Evolutionary conservation across 2,888 invertebrate genomes (phyloP), one percentile per base, ranked within the genome.

Genomic region (Acanthosepion lycidas): DNA sequence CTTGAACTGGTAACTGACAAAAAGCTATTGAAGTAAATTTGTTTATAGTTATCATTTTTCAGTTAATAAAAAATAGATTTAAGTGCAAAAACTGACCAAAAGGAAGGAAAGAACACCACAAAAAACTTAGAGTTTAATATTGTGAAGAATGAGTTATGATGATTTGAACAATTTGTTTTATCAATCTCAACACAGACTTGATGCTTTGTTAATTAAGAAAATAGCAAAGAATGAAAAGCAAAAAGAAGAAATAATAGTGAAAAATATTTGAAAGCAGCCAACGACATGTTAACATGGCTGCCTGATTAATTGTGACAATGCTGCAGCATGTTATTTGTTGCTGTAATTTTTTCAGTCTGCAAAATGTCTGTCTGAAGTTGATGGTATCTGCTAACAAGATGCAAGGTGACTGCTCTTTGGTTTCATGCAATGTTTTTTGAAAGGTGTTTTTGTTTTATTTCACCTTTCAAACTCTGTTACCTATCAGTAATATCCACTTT

Each of bases 311-410:
- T n/a, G 78, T 78, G 78, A 78, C 78, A 78, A 33, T 78, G 78
- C 33, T 78, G 78, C n/a, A n/a, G 78, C 78, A 78, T 78, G 78
- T 78, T 78, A 78, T 78, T 78, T n/a, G 78, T n/a, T 18, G 78
- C 33, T 12, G 78, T 33, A 33, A 51, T 33, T 78, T 78, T 78
- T 78, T 78, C 78, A 78, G 78, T 78, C 78, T 78, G 78, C 12
- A n/a, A 78, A 78, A 78, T 78, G 78, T 78, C 64, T 64, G 64
- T 64, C 78, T n/a, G 78, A 78, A n/a, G 78, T 78, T 78, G 78
- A 78, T 78, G 78, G n/a, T 28, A 78, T n/a, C 78, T 15, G n/a
- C n/a, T 78, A 78, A 78, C 33, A 78, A 78, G 78, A 78, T 78
- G n/a, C 78, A 78, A 78, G n/a, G n/a, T 78, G 78, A 78, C n/a